phyloP scores from a whole-genome alignment of 2,113 vertebrate species.

The Heterocephalus glaber region DNA sequence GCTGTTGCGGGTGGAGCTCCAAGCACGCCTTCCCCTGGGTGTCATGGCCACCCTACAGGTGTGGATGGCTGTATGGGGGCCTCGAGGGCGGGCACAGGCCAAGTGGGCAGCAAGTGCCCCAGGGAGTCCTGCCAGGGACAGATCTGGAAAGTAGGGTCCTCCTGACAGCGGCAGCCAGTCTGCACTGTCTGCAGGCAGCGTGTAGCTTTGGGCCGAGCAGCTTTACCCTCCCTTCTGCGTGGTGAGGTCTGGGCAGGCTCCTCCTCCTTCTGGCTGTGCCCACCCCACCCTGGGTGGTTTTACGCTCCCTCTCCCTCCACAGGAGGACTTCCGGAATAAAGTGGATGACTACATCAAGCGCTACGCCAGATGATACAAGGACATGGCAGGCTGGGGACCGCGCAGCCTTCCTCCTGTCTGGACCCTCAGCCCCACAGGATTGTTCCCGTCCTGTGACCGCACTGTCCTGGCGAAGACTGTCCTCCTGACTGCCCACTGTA shows the following conservation, averaged over 20 bases:
- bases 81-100: not conserved
- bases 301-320: rapidly evolving
- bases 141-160: not conserved
- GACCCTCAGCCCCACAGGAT: conserved; percentile 68
- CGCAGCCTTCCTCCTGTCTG: conserved; percentile 36
- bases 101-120: not conserved
- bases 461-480: conserved; percentile 86
- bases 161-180: not conserved
- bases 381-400: conserved; percentile 68
- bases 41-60: too few relatives aligned
- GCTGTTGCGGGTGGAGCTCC: not conserved
- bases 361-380: conserved; percentile 94
- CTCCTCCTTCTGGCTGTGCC: too few relatives aligned
- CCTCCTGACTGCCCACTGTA: conserved; percentile 79
- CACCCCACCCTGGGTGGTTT: rapidly evolving
- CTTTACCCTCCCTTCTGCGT: not conserved
- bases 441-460: conserved; percentile 81
- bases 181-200: not conserved
- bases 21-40: too few relatives aligned
- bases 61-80: not conserved
- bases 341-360: conserved; percentile 97
- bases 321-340: conserved; percentile 96
- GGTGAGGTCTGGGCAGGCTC: rapidly evolving
- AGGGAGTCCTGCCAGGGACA: not conserved
- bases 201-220: not conserved